Conservation (phyloP, 2,113 vertebrate genomes). For the Hippocampus guttulatus region DNA sequence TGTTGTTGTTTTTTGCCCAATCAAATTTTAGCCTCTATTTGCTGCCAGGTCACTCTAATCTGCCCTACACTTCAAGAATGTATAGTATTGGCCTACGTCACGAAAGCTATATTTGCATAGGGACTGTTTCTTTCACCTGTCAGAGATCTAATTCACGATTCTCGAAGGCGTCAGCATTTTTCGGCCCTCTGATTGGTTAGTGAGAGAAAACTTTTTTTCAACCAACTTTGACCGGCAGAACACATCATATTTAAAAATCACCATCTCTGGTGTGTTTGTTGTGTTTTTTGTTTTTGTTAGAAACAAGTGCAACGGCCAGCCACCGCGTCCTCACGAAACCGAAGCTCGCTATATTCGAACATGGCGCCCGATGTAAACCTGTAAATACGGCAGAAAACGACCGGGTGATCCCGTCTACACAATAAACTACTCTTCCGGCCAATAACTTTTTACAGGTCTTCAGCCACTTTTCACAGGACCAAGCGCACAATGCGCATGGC, state of each 20-base stretch:
- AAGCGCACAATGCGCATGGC: constrained; percentile 26
- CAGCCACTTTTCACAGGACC: constrained; percentile 29
- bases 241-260: background rate
- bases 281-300: background rate
- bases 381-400: background rate
- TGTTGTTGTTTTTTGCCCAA: background rate
- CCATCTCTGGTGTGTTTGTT: background rate
- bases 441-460: constrained; percentile 14
- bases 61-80: too few relatives aligned
- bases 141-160: background rate
- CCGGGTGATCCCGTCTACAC: background rate
- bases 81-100: background rate
- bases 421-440: background rate
- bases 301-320: background rate
- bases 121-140: too few relatives aligned
- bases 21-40: background rate
- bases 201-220: background rate
- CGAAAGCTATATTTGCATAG: background rate
- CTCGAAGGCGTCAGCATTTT: background rate
- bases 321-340: too few relatives aligned
- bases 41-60: background rate
- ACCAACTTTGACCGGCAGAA: background rate
- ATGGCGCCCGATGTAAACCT: background rate
- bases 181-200: background rate
- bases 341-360: background rate